Percentiles rank a stretch among this genome's conserved stretches.
These are phyloP conservation scores for Lasiurus borealis DNA, from an alignment of 2,113 vertebrate genomes.

Conservation along the genomic window DNA sequence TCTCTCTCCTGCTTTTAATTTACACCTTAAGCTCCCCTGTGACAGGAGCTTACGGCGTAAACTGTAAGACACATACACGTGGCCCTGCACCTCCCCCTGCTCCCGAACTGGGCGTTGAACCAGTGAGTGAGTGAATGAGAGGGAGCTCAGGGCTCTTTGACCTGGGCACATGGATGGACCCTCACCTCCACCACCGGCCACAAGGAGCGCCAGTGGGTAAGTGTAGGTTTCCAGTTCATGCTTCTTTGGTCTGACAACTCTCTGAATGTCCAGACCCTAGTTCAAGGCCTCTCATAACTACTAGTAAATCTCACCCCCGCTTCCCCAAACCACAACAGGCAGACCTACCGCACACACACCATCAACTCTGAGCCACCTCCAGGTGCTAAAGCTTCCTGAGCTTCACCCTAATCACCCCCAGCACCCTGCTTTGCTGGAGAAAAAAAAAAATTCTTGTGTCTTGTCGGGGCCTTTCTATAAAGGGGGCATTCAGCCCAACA, in stretches of 20 bases:
- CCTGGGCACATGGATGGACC: neutral
- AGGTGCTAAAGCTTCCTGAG: neutral
- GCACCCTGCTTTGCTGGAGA: neutral
- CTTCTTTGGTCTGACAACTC: neutral
- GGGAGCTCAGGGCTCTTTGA: neutral
- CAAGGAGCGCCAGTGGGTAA: neutral
- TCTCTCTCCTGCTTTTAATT: conserved; percentile 32
- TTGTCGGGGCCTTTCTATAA: neutral
- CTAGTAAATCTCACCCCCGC: neutral
- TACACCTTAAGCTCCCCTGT: neutral
- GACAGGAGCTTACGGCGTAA: neutral
- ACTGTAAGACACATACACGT: neutral
- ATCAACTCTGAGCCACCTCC: neutral
- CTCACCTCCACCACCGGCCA: neutral
- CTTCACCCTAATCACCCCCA: neutral
- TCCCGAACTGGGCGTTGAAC: neutral
- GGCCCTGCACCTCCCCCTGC: neutral
- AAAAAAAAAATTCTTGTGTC: neutral
- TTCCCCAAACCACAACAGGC: too few species aligned
- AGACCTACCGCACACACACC: too few species aligned
- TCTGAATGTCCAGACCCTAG: neutral
- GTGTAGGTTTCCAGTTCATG: neutral
- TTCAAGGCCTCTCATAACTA: neutral
- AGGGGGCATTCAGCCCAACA: fast-evolving
- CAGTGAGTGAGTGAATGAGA: neutral